These are phyloP conservation scores for Drosophila teissieri DNA, from an alignment of 1,140 invertebrate genomes.

Conservation along the genomic window DNA sequence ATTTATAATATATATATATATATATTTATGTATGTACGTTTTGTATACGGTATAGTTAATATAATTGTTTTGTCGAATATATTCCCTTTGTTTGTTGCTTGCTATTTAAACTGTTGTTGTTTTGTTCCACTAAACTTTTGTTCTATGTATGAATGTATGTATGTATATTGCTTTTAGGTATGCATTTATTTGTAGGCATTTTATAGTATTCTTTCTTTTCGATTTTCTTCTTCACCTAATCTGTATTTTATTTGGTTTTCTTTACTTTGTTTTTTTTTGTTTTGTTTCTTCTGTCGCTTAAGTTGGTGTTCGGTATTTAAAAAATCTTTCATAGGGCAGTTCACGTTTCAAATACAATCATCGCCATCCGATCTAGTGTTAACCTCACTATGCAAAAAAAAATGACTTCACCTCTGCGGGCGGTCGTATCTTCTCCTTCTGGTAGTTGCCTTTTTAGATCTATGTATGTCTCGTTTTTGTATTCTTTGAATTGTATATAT, in stretches of 20 bases:
- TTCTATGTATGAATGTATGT: constrained; percentile 53
- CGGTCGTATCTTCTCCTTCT: constrained; percentile 11
- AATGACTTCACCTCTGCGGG: constrained; percentile 6
- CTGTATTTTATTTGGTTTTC: constrained; percentile 15
- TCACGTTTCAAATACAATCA: constrained; percentile 71
- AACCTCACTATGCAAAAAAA: constrained; percentile 42
- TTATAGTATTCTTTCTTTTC: constrained; percentile 36
- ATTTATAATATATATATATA: constrained; percentile 51
- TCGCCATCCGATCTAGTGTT: constrained; percentile 39
- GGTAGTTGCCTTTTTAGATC: constrained; percentile 17
- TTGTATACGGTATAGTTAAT: constrained; percentile 71
- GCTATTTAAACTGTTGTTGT: constrained; percentile 44
- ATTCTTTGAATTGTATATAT: constrained; percentile 63
- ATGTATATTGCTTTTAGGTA: constrained; percentile 73
- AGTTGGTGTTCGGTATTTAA: constrained; percentile 34
- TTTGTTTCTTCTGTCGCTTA: constrained; percentile 15
- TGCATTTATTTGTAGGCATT: constrained; percentile 46
- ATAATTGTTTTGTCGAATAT: constrained; percentile 60
- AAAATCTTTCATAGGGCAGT: constrained; percentile 79
- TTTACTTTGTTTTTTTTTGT: neutral
- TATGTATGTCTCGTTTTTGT: constrained; percentile 20
- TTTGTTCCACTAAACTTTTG: constrained; percentile 63
- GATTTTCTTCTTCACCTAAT: neutral
- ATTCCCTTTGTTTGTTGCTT: constrained; percentile 44
- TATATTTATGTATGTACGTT: constrained; percentile 59